Evolutionary conservation across 2,113 vertebrate species (phyloP).

Genomic region (Sinocyclocheilus anshuiensis): DNA sequence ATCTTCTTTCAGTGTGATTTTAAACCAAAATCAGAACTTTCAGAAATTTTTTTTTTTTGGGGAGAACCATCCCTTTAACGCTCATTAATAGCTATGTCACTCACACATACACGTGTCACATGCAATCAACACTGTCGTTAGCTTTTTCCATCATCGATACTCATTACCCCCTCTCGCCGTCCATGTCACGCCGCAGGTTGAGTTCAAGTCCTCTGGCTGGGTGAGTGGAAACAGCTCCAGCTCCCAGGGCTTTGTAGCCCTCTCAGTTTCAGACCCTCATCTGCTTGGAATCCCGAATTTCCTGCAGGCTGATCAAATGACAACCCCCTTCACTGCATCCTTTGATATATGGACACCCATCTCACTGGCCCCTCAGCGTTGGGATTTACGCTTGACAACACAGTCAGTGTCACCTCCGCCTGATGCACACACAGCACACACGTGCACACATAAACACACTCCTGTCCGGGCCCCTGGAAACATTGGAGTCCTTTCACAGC

Average conservation of each 20-base stretch:
- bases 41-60: not conserved
- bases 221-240: constrained; percentile 82
- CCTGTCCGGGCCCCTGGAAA: constrained; percentile 69
- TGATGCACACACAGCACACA: constrained; percentile 48
- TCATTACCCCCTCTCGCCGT: constrained; percentile 39
- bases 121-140: constrained; percentile 51
- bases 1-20: not conserved
- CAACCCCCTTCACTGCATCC: constrained; percentile 77
- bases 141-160: constrained; percentile 60
- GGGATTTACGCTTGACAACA: constrained; percentile 82
- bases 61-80: not conserved
- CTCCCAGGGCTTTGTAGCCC: constrained; percentile 64
- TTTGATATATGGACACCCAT: constrained; percentile 85
- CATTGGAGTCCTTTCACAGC: constrained; percentile 77
- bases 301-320: constrained; percentile 82
- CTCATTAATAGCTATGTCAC: not conserved
- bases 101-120: constrained; percentile 36
- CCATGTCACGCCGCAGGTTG: constrained; percentile 80
- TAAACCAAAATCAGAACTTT: not conserved
- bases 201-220: constrained; percentile 80
- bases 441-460: constrained; percentile 54
- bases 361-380: constrained; percentile 73
- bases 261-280: constrained; percentile 85
- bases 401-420: constrained; percentile 81
- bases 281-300: constrained; percentile 85